phyloP scores from a whole-genome alignment of 1,140 invertebrate genomes.

The Musca domestica region DNA sequence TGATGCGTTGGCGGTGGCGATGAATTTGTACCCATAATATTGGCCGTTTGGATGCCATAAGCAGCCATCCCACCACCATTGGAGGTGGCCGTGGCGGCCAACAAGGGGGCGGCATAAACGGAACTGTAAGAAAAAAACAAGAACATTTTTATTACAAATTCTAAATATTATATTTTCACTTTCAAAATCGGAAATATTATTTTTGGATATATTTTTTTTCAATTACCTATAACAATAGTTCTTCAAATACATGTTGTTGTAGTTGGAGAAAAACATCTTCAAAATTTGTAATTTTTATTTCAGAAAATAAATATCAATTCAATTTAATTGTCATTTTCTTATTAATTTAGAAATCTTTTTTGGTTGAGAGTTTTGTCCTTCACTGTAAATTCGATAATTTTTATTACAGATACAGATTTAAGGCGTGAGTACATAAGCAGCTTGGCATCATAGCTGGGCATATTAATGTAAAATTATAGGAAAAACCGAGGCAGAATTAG shows the following conservation, averaged over 20 bases:
- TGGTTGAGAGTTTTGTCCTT: too few relatives aligned
- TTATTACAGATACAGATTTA: too few relatives aligned
- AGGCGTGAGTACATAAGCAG: too few relatives aligned
- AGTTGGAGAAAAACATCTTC: slow-evolving; percentile 49
- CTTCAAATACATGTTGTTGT: slow-evolving; percentile 51
- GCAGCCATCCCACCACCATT: slow-evolving; percentile 45
- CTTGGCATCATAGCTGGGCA: too few relatives aligned
- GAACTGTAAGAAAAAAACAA: slow-evolving; percentile 35
- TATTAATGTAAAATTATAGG: too few relatives aligned
- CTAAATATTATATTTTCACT: neutral
- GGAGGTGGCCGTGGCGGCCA: slow-evolving; percentile 42
- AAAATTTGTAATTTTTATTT: neutral
- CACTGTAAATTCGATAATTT: too few relatives aligned
- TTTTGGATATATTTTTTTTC: neutral
- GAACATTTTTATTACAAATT: neutral
- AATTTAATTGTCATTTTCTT: neutral
- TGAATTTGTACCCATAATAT: slow-evolving; percentile 28
- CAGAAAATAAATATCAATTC: too few relatives aligned
- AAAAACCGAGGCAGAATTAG: too few relatives aligned
- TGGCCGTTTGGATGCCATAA: slow-evolving; percentile 26
- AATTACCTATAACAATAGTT: slow-evolving; percentile 51
- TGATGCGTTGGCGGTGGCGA: slow-evolving; percentile 34
- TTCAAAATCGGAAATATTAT: neutral
- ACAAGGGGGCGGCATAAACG: slow-evolving; percentile 43
- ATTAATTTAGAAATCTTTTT: neutral